A percentile compares a stretch with the other conserved stretches of the same genome.
These are phyloP conservation scores for Anthopleura sola DNA, from an alignment of 64 coral and sea anemone genomes.

Conservation along the genomic window DNA sequence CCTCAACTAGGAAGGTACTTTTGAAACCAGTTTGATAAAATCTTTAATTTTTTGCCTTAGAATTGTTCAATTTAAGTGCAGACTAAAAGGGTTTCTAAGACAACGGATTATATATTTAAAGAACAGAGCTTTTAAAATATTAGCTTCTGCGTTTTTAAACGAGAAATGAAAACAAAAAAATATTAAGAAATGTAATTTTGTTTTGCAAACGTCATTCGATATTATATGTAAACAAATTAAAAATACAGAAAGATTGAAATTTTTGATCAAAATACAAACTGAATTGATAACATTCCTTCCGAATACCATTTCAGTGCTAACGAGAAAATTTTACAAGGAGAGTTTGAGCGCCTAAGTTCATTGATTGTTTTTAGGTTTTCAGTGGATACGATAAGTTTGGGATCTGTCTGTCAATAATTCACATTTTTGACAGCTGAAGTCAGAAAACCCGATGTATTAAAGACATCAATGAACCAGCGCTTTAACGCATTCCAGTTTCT, in stretches of 20 bases:
- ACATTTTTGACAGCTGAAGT: slow-evolving; percentile 3
- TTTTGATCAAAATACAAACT: neutral
- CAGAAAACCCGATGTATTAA: neutral
- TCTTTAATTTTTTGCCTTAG: neutral
- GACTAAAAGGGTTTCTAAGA: neutral
- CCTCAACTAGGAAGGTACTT: neutral
- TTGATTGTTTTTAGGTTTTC: neutral
- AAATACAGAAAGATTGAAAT: neutral
- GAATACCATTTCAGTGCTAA: neutral
- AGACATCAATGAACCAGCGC: neutral
- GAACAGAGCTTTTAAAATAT: neutral
- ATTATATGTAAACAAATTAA: neutral
- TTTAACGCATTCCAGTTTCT: neutral
- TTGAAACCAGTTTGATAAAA: neutral
- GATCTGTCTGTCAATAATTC: slow-evolving; percentile 5
- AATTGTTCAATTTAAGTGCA: neutral
- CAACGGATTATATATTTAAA: neutral
- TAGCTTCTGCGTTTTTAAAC: neutral
- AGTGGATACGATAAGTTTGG: neutral
- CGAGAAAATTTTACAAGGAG: neutral
- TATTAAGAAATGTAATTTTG: neutral
- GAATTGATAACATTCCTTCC: neutral
- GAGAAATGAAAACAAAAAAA: neutral
- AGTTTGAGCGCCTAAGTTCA: neutral
- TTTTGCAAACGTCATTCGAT: neutral